phyloP scores from a whole-genome alignment of 2,797 vertebrate species.

The Pseudocheirus occidentalis region DNA sequence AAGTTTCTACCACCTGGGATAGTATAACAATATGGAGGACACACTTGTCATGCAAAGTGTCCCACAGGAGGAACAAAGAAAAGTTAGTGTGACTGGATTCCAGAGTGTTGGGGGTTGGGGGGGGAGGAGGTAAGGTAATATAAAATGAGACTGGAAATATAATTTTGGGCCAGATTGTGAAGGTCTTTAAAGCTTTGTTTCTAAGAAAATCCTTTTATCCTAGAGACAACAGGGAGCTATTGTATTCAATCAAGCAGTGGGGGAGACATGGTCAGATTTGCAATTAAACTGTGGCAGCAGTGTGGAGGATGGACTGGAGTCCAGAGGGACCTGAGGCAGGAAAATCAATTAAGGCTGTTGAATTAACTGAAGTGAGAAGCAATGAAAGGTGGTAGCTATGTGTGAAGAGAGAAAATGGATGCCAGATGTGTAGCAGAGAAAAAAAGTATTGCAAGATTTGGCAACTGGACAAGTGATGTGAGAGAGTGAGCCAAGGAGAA shows the following conservation, averaged over 20 bases:
- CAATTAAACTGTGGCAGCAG: not conserved
- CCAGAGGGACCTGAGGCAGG: not conserved
- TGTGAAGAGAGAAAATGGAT: not conserved
- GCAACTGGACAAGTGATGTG: not conserved
- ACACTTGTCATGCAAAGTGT: not conserved
- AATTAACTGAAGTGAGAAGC: not conserved
- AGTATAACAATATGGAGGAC: not conserved
- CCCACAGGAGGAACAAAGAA: not conserved
- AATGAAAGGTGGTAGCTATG: not conserved
- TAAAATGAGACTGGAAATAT: not conserved
- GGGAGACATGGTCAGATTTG: not conserved
- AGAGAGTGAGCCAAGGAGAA: not conserved
- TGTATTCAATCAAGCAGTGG: not conserved
- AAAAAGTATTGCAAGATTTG: too few relatives aligned
- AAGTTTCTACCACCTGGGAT: not conserved
- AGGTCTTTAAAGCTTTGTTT: not conserved
- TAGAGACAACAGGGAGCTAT: not conserved
- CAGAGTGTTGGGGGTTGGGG: not conserved
- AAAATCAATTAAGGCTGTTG: not conserved
- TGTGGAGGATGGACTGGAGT: not conserved
- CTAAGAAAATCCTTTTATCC: not conserved
- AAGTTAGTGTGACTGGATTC: not conserved
- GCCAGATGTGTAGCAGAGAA: too few relatives aligned
- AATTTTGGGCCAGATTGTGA: not conserved
- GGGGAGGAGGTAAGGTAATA: not conserved